phyloP scores from a whole-genome alignment of 2,797 vertebrate genomes.

The Syndactyla subalaris region DNA sequence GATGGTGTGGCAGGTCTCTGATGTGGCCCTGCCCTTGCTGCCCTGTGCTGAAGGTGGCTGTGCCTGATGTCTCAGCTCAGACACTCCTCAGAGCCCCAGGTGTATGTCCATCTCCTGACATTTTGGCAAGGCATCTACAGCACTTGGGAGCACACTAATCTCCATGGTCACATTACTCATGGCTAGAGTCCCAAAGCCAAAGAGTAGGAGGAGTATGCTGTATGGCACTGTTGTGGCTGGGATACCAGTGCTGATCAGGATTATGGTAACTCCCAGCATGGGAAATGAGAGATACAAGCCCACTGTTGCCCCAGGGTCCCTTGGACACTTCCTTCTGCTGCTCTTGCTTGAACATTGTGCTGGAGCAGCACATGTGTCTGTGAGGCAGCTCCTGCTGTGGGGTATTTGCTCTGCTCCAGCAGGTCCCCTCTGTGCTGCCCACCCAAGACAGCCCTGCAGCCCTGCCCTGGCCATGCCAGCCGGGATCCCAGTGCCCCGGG shows the following conservation, averaged over 20 bases:
- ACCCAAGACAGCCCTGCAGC: background rate
- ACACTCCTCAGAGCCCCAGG: too few relatives aligned
- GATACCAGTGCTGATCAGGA: background rate
- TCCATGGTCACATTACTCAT: background rate
- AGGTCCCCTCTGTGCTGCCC: rapidly evolving
- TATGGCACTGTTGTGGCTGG: background rate
- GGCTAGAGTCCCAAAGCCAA: background rate
- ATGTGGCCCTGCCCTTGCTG: background rate
- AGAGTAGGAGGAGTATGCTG: background rate
- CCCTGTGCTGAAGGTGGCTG: background rate
- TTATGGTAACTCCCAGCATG: background rate
- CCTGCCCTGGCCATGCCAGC: background rate
- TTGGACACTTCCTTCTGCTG: background rate
- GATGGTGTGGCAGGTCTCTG: background rate
- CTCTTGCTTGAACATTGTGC: background rate
- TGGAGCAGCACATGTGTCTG: background rate
- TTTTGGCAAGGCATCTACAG: background rate
- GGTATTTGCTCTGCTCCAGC: background rate
- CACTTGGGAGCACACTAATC: background rate
- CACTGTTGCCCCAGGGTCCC: background rate
- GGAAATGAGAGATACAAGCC: background rate
- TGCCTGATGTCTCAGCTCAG: background rate
- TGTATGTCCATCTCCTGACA: background rate
- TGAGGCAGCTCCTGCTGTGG: background rate
- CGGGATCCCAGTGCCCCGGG: background rate